Percentiles rank a stretch among this genome's conserved stretches.
phyloP scores from a whole-genome alignment of 2,888 invertebrate genomes.

The Itoplectis maculator region DNA sequence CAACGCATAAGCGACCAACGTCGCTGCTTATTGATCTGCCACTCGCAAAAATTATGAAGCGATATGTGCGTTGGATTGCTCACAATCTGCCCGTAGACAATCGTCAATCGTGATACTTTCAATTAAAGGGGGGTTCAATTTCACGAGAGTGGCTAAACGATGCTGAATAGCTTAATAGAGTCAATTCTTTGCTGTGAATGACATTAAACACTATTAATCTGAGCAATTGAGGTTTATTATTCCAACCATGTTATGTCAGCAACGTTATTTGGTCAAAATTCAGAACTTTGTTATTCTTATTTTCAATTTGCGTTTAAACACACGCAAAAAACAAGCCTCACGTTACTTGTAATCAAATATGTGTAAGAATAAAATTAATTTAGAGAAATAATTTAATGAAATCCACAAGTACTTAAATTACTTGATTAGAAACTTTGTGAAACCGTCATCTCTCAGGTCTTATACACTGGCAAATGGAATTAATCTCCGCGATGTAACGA shows the following conservation, averaged over 20 bases:
- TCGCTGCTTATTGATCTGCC: slow-evolving; percentile 41
- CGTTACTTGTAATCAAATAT: too few species aligned
- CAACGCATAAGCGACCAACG: slow-evolving; percentile 38
- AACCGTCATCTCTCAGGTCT: too few species aligned
- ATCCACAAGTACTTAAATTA: too few species aligned
- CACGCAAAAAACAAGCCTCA: too few species aligned
- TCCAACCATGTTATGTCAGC: too few species aligned
- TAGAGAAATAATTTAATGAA: too few species aligned
- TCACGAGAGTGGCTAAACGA: slow-evolving; percentile 11
- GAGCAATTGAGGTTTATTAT: too few species aligned
- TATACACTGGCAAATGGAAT: neutral
- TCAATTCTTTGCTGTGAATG: slow-evolving; percentile 2
- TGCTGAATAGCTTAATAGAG: slow-evolving; percentile 3
- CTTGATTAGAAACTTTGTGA: too few species aligned
- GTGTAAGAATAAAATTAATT: too few species aligned
- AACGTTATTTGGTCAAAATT: too few species aligned
- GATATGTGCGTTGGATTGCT: slow-evolving; percentile 19
- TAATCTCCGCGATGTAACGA: neutral
- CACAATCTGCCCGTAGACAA: slow-evolving; percentile 36
- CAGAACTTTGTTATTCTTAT: too few species aligned
- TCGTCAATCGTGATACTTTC: slow-evolving; percentile 6
- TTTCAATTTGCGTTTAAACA: too few species aligned
- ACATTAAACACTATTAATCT: neutral
- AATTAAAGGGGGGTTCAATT: slow-evolving; percentile 11
- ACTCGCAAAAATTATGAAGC: slow-evolving; percentile 43